Evolutionary conservation across 2,888 invertebrate species (phyloP).

Genomic region (Alcis repandata): DNA sequence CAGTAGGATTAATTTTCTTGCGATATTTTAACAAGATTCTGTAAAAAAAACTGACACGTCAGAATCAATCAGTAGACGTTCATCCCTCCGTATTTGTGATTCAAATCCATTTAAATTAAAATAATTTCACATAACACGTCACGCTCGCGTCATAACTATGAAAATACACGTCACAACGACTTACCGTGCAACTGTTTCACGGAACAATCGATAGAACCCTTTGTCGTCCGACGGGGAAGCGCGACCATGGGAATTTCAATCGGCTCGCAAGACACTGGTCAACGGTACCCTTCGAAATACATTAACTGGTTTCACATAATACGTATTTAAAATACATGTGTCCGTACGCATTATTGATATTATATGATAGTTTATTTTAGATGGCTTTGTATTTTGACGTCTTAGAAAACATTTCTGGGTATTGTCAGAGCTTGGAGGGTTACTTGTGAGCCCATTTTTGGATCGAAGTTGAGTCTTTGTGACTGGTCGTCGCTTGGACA

Average conservation of each 20-base stretch:
- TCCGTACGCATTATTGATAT: conserved; percentile 85
- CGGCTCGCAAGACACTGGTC: conserved; percentile 58
- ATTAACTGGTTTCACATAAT: conserved; percentile 84
- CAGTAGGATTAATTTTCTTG: neutral
- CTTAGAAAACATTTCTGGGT: conserved; percentile 55
- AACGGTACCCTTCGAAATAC: conserved; percentile 64
- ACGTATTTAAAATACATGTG: conserved; percentile 86
- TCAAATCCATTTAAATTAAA: conserved; percentile 66
- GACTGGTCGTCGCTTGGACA: conserved; percentile 35
- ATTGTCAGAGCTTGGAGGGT: conserved; percentile 40
- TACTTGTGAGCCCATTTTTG: conserved; percentile 45
- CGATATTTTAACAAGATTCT: neutral
- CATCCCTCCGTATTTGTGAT: conserved; percentile 47
- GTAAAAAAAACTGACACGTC: conserved; percentile 14
- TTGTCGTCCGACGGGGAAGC: conserved; percentile 55
- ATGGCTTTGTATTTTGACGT: conserved; percentile 66
- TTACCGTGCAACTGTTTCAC: conserved; percentile 69
- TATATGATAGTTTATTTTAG: conserved; percentile 86
- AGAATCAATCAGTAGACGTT: conserved; percentile 44
- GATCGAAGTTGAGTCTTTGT: conserved; percentile 52
- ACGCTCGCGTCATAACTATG: conserved; percentile 74
- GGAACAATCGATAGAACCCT: conserved; percentile 63
- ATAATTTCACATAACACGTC: conserved; percentile 70
- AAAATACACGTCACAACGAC: conserved; percentile 77
- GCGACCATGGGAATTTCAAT: conserved; percentile 81